These are phyloP conservation scores for Anarrhichthys ocellatus DNA, from an alignment of 2,113 vertebrate genomes.

Conservation along the genomic window DNA sequence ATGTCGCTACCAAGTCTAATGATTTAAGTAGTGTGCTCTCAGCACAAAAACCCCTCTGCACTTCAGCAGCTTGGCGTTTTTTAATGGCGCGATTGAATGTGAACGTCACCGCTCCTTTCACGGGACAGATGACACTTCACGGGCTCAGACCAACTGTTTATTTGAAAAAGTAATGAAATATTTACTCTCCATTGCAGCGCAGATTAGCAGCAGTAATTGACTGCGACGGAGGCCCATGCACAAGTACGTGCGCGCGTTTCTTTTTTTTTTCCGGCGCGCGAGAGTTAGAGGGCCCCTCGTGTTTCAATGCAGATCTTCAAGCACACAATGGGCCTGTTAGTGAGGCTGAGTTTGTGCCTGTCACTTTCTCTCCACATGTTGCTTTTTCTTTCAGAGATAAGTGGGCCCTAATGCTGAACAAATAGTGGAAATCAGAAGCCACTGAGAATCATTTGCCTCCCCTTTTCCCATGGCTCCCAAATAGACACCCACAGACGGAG, in stretches of 20 bases:
- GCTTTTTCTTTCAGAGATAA: constrained; percentile 99
- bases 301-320: constrained; percentile 96
- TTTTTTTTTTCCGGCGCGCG: not conserved
- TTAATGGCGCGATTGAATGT: constrained; percentile 69
- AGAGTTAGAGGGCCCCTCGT: constrained; percentile 89
- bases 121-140: constrained; percentile 93
- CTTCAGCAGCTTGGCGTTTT: constrained; percentile 59
- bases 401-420: constrained; percentile 99
- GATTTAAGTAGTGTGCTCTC: constrained; percentile 70
- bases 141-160: constrained; percentile 97
- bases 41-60: constrained; percentile 58
- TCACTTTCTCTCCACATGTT: constrained; percentile 99
- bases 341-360: constrained; percentile 93
- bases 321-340: constrained; percentile 91
- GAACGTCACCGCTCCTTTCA: constrained; percentile 72
- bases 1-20: constrained; percentile 71
- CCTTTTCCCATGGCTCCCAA: constrained; percentile 99
- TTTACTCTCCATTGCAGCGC: constrained; percentile 99
- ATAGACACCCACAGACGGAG: constrained; percentile 88
- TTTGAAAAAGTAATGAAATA: constrained; percentile 99
- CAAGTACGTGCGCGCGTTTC: constrained; percentile 60
- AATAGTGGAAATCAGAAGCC: constrained; percentile 99
- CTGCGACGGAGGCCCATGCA: constrained; percentile 91
- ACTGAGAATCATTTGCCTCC: constrained; percentile 99
- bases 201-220: constrained; percentile 99